Evolutionary conservation across 1,140 invertebrate genomes (phyloP), one percentile per base, ranked within the genome.

Genomic region (Vanessa atalanta): DNA sequence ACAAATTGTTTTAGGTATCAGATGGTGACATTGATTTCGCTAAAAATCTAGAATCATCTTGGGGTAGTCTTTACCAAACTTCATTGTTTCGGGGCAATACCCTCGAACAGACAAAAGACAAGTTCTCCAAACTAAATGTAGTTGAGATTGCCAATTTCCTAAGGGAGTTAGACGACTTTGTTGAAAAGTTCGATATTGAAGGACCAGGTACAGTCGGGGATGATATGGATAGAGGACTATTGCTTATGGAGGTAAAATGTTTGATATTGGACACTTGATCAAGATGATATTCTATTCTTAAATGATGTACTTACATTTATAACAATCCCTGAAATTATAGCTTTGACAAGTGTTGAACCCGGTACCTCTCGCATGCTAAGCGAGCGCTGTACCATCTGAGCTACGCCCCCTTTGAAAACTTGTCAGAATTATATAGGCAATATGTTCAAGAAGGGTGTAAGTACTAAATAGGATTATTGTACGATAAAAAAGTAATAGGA

Each of bases 201-300:
- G 97, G 97, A 0, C 97, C 97, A 0, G 96, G 95, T 6, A 95
- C 95, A 60, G 96, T 97, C 43, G 96, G 95, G 0, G 90, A 95
- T 14, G 94, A 98, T 87, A 92, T 98, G 76, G 96, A 98, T 51
- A 90, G 90, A 70, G 97, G 97, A 76, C 74, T 95, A 14, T 79
- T 93, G 13, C 93, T 96, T 47, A 95, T 97, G 94, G 94, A 96
- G 81, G 94, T 95, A 81, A 71, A 26, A 51, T 51, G 37, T 47
- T 70, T n/a, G 15, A 70, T 47, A 43, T 43, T 43, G 6, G 0
- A 9, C 9, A 8, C 37, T 43, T 5, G 6, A 43, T 3, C 37
- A 8, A 5, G 8, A 31, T 0, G 9, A 1, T 43, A 43, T 43
- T 3, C 6, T 43, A 43, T 9, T 43, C 37, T 43, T 43, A 43